Conservation (phyloP, 2,113 vertebrate species). For the Leptobrachium leishanense region DNA sequence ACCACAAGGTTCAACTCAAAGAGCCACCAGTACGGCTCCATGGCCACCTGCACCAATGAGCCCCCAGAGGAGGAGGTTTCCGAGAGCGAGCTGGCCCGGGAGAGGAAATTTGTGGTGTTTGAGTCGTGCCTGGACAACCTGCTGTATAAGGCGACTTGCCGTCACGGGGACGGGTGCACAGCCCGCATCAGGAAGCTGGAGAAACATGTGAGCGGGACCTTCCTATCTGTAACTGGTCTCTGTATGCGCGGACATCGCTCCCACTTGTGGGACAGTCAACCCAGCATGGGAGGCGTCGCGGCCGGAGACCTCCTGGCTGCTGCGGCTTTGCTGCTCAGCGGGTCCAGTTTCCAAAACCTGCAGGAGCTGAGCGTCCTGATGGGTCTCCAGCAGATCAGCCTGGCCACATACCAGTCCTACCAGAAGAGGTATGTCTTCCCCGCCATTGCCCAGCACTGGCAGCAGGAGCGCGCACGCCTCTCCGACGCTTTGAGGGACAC, state of each 20-base stretch:
- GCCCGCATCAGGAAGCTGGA: background rate
- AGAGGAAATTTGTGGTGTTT: slow-evolving; percentile 16
- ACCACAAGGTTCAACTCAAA: background rate
- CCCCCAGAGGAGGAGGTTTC: background rate
- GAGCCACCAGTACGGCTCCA: background rate
- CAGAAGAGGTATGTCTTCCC: background rate
- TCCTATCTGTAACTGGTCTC: background rate
- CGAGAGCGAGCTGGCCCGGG: background rate
- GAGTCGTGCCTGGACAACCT: slow-evolving; percentile 7
- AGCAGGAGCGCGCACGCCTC: background rate
- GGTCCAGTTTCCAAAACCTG: background rate
- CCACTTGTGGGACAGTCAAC: slow-evolving; percentile 19
- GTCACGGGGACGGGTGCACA: background rate
- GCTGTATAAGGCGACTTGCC: background rate
- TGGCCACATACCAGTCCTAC: background rate
- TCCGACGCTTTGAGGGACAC: background rate
- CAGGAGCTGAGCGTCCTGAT: background rate
- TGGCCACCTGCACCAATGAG: background rate
- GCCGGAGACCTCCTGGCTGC: background rate
- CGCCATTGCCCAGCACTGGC: background rate
- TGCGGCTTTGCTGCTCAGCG: background rate
- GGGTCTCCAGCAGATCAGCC: slow-evolving; percentile 2
- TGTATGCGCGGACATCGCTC: background rate
- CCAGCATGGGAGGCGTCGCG: background rate
- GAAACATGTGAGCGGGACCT: slow-evolving; percentile 1